Evolutionary conservation across 2,797 vertebrate genomes (phyloP).

Genomic region (Chanos chanos): DNA sequence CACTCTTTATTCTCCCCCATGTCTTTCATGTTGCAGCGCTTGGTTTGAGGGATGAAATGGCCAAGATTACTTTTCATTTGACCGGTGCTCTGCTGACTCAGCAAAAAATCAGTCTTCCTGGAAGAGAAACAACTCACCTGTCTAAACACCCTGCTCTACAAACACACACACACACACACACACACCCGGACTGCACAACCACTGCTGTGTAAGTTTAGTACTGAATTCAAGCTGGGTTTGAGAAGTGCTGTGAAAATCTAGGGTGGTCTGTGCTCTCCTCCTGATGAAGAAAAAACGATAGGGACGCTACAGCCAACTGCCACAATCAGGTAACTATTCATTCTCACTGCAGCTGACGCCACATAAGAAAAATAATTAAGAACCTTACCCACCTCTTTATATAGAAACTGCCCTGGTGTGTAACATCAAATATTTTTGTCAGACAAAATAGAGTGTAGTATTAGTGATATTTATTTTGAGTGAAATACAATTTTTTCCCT

Average conservation of each 20-base stretch:
- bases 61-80: conserved; percentile 18
- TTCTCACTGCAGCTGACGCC: neutral
- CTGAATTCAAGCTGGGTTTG: conserved; percentile 9
- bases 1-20: too few relatives aligned
- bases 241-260: neutral
- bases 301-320: neutral
- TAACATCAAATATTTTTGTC: too few relatives aligned
- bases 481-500: too few relatives aligned
- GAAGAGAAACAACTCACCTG: conserved; percentile 32
- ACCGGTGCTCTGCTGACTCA: conserved; percentile 20
- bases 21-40: too few relatives aligned
- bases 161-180: conserved; percentile 9
- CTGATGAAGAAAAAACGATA: neutral
- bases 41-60: too few relatives aligned
- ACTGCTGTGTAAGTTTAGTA: conserved; percentile 15
- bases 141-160: conserved; percentile 22
- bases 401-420: too few relatives aligned
- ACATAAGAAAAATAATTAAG: too few relatives aligned
- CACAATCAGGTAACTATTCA: conserved; percentile 28
- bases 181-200: conserved; percentile 3
- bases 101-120: neutral
- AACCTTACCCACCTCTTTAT: too few relatives aligned
- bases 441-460: too few relatives aligned
- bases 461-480: too few relatives aligned
- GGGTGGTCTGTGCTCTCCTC: too few relatives aligned